Percentiles rank a stretch among this genome's conserved stretches.
These are phyloP conservation scores for Ctenopoma multispine DNA, from an alignment of 2,797 vertebrate genomes.

Conservation along the genomic window DNA sequence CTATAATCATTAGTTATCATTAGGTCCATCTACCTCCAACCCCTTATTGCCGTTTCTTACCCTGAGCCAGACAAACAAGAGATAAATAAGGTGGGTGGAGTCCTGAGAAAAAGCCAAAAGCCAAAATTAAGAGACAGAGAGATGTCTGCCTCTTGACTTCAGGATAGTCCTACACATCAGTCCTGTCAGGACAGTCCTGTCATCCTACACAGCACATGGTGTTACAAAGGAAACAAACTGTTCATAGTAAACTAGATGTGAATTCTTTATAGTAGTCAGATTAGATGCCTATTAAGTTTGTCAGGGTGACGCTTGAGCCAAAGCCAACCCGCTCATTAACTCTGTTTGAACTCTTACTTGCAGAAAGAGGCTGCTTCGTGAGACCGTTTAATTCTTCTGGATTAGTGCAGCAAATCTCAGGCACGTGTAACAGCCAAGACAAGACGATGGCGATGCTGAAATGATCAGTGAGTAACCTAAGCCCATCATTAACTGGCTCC, in stretches of 20 bases:
- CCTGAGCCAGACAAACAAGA: slow-evolving; percentile 30
- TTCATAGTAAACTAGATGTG: neutral
- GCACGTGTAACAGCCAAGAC: slow-evolving; percentile 29
- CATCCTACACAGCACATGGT: neutral
- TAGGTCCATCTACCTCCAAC: slow-evolving; percentile 31
- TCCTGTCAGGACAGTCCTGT: too few species aligned
- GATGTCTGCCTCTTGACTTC: slow-evolving; percentile 21
- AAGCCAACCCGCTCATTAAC: slow-evolving; percentile 55
- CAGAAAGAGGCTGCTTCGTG: slow-evolving; percentile 32
- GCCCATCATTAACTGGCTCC: slow-evolving; percentile 29
- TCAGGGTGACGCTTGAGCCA: slow-evolving; percentile 30
- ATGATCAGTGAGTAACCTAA: slow-evolving; percentile 27
- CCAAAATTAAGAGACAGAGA: slow-evolving; percentile 1
- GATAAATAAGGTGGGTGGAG: slow-evolving; percentile 24
- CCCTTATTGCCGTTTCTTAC: slow-evolving; percentile 28
- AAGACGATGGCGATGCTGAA: neutral
- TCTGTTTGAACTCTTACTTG: slow-evolving; percentile 53
- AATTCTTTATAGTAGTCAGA: slow-evolving; percentile 11
- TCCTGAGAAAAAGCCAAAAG: slow-evolving; percentile 7
- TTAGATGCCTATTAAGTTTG: slow-evolving; percentile 44
- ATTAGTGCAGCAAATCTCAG: slow-evolving; percentile 61
- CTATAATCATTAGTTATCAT: slow-evolving; percentile 65
- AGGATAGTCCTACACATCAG: too few species aligned
- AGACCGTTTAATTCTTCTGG: slow-evolving; percentile 59
- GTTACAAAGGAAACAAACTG: neutral